Conservation (phyloP, 2,888 invertebrate species). For the Cantharis rufa region DNA sequence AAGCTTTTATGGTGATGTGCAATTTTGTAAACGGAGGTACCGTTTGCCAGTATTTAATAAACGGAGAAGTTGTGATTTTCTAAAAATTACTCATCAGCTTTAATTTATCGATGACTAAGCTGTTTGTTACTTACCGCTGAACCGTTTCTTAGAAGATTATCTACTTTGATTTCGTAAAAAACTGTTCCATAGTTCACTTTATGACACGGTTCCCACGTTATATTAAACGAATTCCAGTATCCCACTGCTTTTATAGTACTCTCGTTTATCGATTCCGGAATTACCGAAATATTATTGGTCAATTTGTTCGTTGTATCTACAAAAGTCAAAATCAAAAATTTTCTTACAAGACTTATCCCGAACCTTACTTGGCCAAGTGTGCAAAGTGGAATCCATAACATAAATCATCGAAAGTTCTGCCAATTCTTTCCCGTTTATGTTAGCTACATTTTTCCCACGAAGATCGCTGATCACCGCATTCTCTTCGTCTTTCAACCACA, state of each 20-base stretch:
- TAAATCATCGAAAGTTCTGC: conserved; percentile 71
- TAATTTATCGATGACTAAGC: background rate
- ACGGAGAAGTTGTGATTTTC: conserved; percentile 61
- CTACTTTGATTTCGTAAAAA: conserved; percentile 79
- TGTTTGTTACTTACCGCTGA: conserved; percentile 52
- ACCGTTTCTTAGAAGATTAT: conserved; percentile 64
- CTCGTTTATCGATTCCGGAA: conserved; percentile 72
- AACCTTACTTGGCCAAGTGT: conserved; percentile 62
- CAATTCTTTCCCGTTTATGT: conserved; percentile 66
- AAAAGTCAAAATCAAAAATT: background rate
- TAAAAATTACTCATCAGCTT: conserved; percentile 40
- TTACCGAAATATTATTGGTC: conserved; percentile 62
- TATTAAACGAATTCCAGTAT: conserved; percentile 78
- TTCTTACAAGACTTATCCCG: background rate
- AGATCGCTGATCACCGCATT: conserved; percentile 78
- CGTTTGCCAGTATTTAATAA: conserved; percentile 59
- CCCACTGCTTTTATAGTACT: conserved; percentile 73
- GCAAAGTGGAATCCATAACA: conserved; percentile 71
- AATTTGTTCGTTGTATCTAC: conserved; percentile 29
- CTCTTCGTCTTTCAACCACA: conserved; percentile 80
- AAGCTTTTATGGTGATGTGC: conserved; percentile 76
- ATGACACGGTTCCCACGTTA: conserved; percentile 78
- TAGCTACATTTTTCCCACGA: conserved; percentile 72
- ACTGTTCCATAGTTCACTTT: conserved; percentile 80
- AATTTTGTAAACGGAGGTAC: conserved; percentile 73